Evolutionary conservation across 2,113 vertebrate species (phyloP).

Genomic region (Ramphastos sulfuratus): DNA sequence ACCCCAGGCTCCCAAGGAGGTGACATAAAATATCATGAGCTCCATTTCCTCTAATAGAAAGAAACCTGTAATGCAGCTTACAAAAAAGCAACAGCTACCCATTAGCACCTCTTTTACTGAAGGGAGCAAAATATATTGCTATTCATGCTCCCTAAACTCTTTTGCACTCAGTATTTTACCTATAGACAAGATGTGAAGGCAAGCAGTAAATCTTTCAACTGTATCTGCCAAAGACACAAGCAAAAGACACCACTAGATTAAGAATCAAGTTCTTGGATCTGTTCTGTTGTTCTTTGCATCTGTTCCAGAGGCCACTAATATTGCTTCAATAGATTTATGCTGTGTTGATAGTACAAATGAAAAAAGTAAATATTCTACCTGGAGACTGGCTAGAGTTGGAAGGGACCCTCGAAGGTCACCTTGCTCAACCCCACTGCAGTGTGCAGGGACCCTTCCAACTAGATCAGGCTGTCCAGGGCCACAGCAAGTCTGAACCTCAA

Average conservation of each 20-base stretch:
- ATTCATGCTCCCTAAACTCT: background rate
- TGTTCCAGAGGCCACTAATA: background rate
- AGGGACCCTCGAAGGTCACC: too few species aligned
- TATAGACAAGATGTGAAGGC: too few species aligned
- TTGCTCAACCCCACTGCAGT: too few species aligned
- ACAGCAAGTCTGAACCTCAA: too few species aligned
- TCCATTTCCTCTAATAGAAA: background rate
- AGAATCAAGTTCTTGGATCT: background rate
- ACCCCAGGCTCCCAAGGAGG: slow-evolving; percentile 68
- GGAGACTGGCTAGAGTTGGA: too few species aligned
- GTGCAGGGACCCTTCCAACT: too few species aligned
- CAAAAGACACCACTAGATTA: background rate
- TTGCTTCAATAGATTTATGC: background rate
- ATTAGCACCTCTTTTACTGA: background rate
- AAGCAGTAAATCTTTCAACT: background rate
- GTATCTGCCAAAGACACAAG: background rate
- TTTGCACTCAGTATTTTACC: background rate
- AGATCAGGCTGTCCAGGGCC: too few species aligned
- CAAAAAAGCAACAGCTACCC: background rate
- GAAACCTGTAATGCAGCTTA: background rate
- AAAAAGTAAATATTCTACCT: background rate
- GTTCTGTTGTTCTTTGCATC: background rate
- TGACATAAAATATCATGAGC: background rate
- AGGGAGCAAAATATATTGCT: background rate
- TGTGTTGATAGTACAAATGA: background rate